phyloP scores from a whole-genome alignment of 2,888 invertebrate genomes.

The Caenorhabditis sinica region DNA sequence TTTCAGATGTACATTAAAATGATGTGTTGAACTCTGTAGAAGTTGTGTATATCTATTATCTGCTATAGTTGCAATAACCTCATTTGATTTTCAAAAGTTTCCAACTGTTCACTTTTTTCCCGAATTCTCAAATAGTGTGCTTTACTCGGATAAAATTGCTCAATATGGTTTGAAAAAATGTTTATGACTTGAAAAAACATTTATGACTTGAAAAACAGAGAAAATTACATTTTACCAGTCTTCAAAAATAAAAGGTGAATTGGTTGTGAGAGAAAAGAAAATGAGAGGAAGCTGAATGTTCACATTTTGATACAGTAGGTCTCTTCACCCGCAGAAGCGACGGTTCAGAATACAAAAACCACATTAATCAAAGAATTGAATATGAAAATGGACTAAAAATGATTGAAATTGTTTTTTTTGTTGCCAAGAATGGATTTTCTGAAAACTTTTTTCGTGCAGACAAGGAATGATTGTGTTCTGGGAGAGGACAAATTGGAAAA shows the following conservation, averaged over 20 bases:
- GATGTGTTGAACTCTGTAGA: not conserved
- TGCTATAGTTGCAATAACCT: not conserved
- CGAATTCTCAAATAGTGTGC: constrained; percentile 12
- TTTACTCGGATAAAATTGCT: constrained; percentile 30
- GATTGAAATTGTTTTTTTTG: constrained; percentile 11
- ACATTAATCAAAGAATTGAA: constrained; percentile 14
- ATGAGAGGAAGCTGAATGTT: not conserved
- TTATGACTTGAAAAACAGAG: constrained; percentile 22
- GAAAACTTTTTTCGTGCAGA: constrained; percentile 12
- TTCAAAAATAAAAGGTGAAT: constrained; percentile 45
- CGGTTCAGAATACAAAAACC: constrained; percentile 32
- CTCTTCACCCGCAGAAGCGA: constrained; percentile 46
- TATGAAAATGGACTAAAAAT: not conserved
- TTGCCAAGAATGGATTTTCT: constrained; percentile 1
- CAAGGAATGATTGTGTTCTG: constrained; percentile 30
- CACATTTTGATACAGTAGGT: constrained; percentile 47
- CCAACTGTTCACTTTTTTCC: not conserved
- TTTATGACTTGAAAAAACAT: not conserved
- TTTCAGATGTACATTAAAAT: not conserved
- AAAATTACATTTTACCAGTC: constrained; percentile 46
- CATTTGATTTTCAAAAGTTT: not conserved
- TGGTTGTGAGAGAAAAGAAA: constrained; percentile 31
- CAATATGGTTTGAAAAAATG: constrained; percentile 19
- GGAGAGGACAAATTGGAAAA: not conserved
- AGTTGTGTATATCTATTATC: not conserved